phyloP scores from a whole-genome alignment of 2,888 invertebrate genomes.

The Pegoplata infirma region DNA sequence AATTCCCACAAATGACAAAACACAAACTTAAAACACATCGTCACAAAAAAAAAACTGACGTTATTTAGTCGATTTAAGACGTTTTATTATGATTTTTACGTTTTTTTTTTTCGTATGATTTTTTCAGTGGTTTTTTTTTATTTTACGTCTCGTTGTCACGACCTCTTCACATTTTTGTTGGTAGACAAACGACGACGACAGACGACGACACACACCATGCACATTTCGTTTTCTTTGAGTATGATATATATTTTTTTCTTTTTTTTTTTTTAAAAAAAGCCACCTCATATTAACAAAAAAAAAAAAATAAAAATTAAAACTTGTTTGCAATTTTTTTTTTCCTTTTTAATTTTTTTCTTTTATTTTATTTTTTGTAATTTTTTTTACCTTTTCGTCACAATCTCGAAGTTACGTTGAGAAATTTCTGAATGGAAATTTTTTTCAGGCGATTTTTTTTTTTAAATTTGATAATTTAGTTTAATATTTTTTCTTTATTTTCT shows the following conservation, averaged over 20 bases:
- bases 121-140: slow-evolving; percentile 2
- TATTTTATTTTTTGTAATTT: neutral
- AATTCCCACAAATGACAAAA: slow-evolving; percentile 35
- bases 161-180: slow-evolving; percentile 48
- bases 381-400: slow-evolving; percentile 40
- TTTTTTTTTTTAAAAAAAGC: slow-evolving; percentile 23
- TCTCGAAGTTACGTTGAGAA: slow-evolving; percentile 47
- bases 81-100: slow-evolving; percentile 23
- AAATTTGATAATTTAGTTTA: slow-evolving; percentile 13
- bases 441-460: slow-evolving; percentile 5
- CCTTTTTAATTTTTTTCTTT: slow-evolving; percentile 27
- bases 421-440: slow-evolving; percentile 43
- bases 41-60: slow-evolving; percentile 35
- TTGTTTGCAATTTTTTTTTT: slow-evolving; percentile 56
- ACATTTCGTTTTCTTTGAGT: slow-evolving; percentile 47
- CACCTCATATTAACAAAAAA: slow-evolving; percentile 25
- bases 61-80: slow-evolving; percentile 5
- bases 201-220: slow-evolving; percentile 31
- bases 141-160: slow-evolving; percentile 32
- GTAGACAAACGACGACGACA: slow-evolving; percentile 33
- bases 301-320: no score
- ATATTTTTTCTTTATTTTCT: neutral
- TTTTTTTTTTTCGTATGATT: no score
- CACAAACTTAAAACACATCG: slow-evolving; percentile 9
- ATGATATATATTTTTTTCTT: slow-evolving; percentile 3